Evolutionary conservation across 1,140 invertebrate species (phyloP), one percentile per base, ranked within the genome.

Genomic region (Drosophila teissieri): DNA sequence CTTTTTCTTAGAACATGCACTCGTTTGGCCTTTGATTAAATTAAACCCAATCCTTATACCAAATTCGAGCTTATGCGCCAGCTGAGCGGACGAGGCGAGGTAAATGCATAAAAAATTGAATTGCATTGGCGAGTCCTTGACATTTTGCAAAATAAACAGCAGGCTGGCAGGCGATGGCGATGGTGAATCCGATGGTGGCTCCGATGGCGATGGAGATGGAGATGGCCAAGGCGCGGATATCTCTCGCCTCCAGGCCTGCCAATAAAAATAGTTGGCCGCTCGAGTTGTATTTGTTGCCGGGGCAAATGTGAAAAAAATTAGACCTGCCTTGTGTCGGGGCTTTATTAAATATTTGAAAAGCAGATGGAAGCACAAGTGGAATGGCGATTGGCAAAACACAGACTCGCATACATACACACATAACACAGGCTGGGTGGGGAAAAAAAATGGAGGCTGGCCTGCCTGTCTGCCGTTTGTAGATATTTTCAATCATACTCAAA

Each of bases 401-500:
- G 24, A 52, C 17, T 37, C 42, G 51, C 37, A 34, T 5, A 40
- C 17, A n/a, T 7, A 19, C 17, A n/a, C 7, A 19, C 15, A 69
- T 17, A 19, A 52, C 67, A 51, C 39, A 73, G 36, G 2, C 14
- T 14, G 3, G 3, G 10, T 1, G 52, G 36, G 40, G 40, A 6
- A 44, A 74, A 42, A 73, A 42, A 63, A 40, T 4, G 49, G 60
- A 63, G 60, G 54, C 60, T 58, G 58, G 15, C 37, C 22, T 52
- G 37, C 4, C 36, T 37, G 54, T 36, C 69, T 52, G 48, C 75
- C 67, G 67, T 56, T 86, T 88, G 83, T 88, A 78, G 83, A 86
- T 88, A 88, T 86, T 86, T 90, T 90, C 88, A 90, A 90, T 90
- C 79, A 90, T 91, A 86, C 88, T 90, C 88, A 80, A 91, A 88